A percentile compares a stretch with the other conserved stretches of the same genome.
Evolutionary conservation across 2,888 invertebrate species (phyloP).

Genomic region (Ecdyonurus torrentis): DNA sequence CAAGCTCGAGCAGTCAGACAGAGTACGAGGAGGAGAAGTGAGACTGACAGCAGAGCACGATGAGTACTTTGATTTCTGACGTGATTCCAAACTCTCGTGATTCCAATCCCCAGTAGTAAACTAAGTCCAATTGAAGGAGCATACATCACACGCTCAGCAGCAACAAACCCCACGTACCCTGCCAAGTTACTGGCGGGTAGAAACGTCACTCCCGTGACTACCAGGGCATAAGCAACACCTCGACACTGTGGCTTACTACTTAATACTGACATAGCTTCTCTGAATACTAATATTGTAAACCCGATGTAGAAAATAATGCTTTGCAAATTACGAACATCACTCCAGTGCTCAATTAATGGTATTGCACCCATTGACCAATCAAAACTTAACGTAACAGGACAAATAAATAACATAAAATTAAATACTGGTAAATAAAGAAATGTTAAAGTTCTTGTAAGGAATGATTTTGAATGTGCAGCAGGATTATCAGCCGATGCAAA

Average conservation of each 20-base stretch:
- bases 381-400: constrained; percentile 78
- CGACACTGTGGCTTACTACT: not conserved
- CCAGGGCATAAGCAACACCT: not conserved
- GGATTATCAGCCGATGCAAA: constrained; percentile 34
- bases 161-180: constrained; percentile 96
- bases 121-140: constrained; percentile 93
- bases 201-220: constrained; percentile 48
- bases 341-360: constrained; percentile 37
- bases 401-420: constrained; percentile 37
- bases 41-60: constrained; percentile 24
- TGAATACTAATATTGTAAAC: not conserved
- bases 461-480: constrained; percentile 27
- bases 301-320: not conserved
- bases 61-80: constrained; percentile 26
- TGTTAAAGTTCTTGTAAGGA: constrained; percentile 27
- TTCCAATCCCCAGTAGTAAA: constrained; percentile 64
- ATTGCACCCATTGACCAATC: constrained; percentile 99
- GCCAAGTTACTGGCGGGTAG: constrained; percentile 90
- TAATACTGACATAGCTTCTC: not conserved
- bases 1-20: constrained; percentile 59
- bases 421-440: constrained; percentile 29
- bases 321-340: not conserved
- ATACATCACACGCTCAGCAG: constrained; percentile 90
- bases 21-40: constrained; percentile 39
- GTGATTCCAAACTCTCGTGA: constrained; percentile 31